These are phyloP conservation scores for Tylochromis polylepis DNA, from an alignment of 2,113 vertebrate genomes.

Conservation along the genomic window DNA sequence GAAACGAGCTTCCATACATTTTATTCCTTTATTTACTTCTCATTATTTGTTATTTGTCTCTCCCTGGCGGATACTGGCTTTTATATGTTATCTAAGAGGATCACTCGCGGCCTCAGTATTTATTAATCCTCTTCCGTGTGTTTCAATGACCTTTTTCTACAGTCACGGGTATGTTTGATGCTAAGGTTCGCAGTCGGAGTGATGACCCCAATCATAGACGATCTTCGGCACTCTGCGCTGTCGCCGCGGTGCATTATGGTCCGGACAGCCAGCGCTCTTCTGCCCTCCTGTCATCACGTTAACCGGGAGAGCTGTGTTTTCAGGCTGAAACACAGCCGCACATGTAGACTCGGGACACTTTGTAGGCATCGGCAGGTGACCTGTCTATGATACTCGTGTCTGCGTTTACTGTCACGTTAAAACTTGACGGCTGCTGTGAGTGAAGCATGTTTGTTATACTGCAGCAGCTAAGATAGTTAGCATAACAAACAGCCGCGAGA, in stretches of 20 bases:
- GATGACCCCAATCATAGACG: fast-evolving
- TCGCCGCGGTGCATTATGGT: conserved; percentile 57
- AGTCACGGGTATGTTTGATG: background rate
- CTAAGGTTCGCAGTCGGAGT: background rate
- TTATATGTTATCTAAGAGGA: background rate
- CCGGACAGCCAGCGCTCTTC: background rate
- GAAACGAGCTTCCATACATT: background rate
- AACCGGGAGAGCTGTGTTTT: background rate
- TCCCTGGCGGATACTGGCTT: background rate
- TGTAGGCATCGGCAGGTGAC: background rate
- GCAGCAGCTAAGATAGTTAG: background rate
- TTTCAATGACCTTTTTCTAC: background rate
- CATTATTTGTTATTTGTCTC: fast-evolving
- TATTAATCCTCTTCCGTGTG: background rate
- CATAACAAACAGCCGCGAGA: background rate
- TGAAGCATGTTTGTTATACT: background rate
- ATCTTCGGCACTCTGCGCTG: conserved; percentile 12
- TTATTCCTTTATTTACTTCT: background rate
- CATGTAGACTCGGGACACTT: background rate
- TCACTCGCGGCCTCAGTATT: background rate
- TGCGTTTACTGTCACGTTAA: background rate
- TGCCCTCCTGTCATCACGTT: background rate
- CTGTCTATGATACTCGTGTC: background rate
- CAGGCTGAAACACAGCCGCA: background rate
- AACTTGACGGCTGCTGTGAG: background rate